phyloP scores from a whole-genome alignment of 2,113 vertebrate species.

The Phycodurus eques region DNA sequence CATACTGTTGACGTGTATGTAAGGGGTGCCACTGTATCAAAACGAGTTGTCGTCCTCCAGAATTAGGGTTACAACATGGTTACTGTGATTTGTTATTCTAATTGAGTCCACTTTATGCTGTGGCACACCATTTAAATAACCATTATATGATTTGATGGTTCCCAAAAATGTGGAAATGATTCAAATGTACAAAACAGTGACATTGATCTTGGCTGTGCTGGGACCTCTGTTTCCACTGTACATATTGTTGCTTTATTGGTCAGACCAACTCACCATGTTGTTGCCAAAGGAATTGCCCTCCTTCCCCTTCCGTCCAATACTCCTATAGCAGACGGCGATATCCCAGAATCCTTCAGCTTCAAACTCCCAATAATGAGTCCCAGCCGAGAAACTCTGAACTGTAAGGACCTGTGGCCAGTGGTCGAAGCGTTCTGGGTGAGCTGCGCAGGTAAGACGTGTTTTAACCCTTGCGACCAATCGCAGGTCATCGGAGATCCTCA shows the following conservation, averaged over 20 bases:
- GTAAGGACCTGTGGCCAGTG: conserved; percentile 74
- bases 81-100: too few species aligned
- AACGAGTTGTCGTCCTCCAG: too few species aligned
- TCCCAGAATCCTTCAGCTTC: conserved; percentile 74
- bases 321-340: conserved; percentile 65
- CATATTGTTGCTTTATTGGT: background rate
- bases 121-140: too few species aligned
- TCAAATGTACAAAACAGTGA: too few species aligned
- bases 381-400: conserved; percentile 59
- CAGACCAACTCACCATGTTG: conserved; percentile 57
- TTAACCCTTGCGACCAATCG: conserved; percentile 56
- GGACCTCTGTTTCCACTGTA: background rate
- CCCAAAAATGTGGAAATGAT: too few species aligned
- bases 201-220: too few species aligned
- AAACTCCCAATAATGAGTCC: conserved; percentile 74
- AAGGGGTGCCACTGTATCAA: too few species aligned
- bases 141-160: too few species aligned
- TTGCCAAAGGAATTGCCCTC: conserved; percentile 70
- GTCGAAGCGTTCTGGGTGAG: conserved; percentile 68
- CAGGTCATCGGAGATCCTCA: conserved; percentile 67
- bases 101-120: too few species aligned
- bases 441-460: conserved; percentile 43
- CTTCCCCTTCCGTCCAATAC: conserved; percentile 70
- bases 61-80: too few species aligned
- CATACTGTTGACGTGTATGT: too few species aligned